Evolutionary conservation across 2,888 invertebrate genomes (phyloP), one percentile per base, ranked within the genome.

Genomic region (Epirrhoe alternata): DNA sequence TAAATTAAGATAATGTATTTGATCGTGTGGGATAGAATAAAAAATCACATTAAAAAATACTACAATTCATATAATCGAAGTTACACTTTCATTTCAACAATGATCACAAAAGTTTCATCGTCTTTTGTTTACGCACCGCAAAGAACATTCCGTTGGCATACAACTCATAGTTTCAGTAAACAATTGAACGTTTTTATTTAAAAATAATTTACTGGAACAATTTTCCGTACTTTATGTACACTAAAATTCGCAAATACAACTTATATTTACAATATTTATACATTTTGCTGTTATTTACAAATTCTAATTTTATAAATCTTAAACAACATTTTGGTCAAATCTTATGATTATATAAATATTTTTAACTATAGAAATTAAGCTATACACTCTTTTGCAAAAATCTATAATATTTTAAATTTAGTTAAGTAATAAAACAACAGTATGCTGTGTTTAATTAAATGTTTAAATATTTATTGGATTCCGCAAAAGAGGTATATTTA

Each of bases 21-120:
- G n/a, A 0, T 14, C 5, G 45, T 14, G 6, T 12, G 10, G 31
- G 5, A 24, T 3, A 5, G 60, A 73, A 85, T 86, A 85, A 90
- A 89, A 86, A 70, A 69, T 45, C 64, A 7, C 80, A 33, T 82
- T 85, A 84, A 86, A 92, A 93, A 93, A 90, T 90, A 91, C 93
- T 93, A 92, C 92, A 90, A 90, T 89, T 92, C 92, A 91, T 93
- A 88, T 92, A 92, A 90, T 92, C 88, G 84, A 92, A 93, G 91
- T 92, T 91, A 90, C 87, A 92, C 91, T 90, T 92, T 89, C 90
- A 86, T 90, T 84, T 90, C 86, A 92, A 93, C 91, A 93, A 90
- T 89, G 88, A 93, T 93, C 93, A 93, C 93, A 92, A 89, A 88
- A 84, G 86, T 88, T 89, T 86, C 84, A 79, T 83, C 52, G 66